phyloP scores from a whole-genome alignment of 2,113 vertebrate species.

The Gavialis gangeticus region DNA sequence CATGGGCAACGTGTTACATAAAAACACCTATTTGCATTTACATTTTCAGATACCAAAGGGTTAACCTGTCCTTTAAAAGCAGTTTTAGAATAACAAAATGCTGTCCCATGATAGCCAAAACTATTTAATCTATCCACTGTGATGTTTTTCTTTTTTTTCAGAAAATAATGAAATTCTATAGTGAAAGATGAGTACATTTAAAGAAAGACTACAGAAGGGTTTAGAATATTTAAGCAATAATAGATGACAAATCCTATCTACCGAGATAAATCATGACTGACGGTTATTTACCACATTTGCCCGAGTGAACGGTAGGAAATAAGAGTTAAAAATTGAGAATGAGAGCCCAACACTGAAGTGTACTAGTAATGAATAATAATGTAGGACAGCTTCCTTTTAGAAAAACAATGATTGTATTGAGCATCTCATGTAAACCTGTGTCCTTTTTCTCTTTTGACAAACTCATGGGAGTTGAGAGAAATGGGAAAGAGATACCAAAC shows the following conservation, averaged over 20 bases:
- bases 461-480: neutral
- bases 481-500: neutral
- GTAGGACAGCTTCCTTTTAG: neutral
- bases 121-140: neutral
- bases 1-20: neutral
- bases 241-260: neutral
- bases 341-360: neutral
- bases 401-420: rapidly evolving
- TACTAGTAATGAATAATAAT: neutral
- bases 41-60: neutral
- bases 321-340: neutral
- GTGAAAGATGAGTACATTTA: neutral
- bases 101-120: neutral
- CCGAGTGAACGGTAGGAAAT: neutral
- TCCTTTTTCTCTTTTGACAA: neutral
- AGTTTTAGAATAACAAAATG: neutral
- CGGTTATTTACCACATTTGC: neutral
- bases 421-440: neutral
- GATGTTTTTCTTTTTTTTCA: neutral
- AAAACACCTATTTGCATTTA: neutral
- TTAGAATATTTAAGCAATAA: neutral
- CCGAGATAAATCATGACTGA: neutral
- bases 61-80: neutral
- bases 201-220: neutral
- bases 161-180: neutral